phyloP scores from a whole-genome alignment of 2,888 invertebrate species.

The Druceiella hillmani region DNA sequence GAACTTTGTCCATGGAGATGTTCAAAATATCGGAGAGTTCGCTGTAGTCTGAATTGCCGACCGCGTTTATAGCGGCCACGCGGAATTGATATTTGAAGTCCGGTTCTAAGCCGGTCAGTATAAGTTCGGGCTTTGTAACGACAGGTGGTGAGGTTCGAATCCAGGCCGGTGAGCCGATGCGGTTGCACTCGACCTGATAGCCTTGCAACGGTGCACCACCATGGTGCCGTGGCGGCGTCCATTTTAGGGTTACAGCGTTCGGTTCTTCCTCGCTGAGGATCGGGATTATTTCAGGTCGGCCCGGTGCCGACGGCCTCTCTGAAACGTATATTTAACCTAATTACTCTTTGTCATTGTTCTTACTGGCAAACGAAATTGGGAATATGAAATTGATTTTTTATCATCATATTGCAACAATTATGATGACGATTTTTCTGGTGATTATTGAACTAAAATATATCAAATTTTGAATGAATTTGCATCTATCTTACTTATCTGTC shows the following conservation, averaged over 20 bases:
- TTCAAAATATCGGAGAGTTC: conserved; percentile 82
- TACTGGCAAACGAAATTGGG: conserved; percentile 12
- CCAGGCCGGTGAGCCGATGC: conserved; percentile 75
- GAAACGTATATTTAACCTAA: conserved; percentile 30
- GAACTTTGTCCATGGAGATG: conserved; percentile 65
- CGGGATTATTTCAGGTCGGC: conserved; percentile 75
- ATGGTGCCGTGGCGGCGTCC: conserved; percentile 76
- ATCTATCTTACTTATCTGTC: too few species aligned
- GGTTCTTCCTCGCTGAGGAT: conserved; percentile 65
- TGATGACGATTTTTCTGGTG: too few species aligned
- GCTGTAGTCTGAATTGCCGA: conserved; percentile 80
- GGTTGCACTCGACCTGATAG: conserved; percentile 69
- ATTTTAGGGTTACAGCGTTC: conserved; percentile 77
- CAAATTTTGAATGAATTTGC: too few species aligned
- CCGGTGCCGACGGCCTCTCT: conserved; percentile 77
- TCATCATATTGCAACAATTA: conserved; percentile 33
- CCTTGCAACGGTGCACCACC: conserved; percentile 84
- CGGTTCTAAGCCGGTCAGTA: conserved; percentile 76
- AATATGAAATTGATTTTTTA: conserved; percentile 20
- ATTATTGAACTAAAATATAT: too few species aligned
- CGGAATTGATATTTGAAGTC: conserved; percentile 88
- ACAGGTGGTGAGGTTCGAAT: conserved; percentile 71
- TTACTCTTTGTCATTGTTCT: conserved; percentile 21
- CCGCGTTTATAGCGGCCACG: conserved; percentile 86
- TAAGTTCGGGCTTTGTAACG: conserved; percentile 66